Evolutionary conservation across 2,888 invertebrate genomes (phyloP), one percentile per base, ranked within the genome.

Genomic region (Netelia virgata): DNA sequence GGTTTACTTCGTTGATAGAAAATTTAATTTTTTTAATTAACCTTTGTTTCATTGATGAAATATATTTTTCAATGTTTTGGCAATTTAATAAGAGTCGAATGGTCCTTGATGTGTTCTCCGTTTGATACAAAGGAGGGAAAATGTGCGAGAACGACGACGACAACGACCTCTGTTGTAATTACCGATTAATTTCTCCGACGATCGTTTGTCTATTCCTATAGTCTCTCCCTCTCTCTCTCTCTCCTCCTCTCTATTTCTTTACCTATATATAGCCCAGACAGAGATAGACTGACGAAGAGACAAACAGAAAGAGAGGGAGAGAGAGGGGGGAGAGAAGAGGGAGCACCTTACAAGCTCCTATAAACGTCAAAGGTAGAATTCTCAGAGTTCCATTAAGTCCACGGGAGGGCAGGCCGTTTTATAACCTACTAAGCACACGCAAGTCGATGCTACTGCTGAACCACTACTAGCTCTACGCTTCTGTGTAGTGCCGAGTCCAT

Each of bases 391-490:
- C 79, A 69, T 83, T 61, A 79, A 74, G 74, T 75, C 36, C 50
- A 74, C 75, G 20, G 41, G 74, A 64, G 59, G 61, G 72, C 66
- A 59, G 23, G 61, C 10, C 75, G 53, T 77, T 80, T 80, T 83
- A 79, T 84, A 83, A 83, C 70, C 83, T 47, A 83, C 83, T 75
- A 28, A 75, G 79, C 75, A 72, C 79, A 83, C 83, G 83, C 83
- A 57, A 83, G 75, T 83, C 75, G 75, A 75, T 74, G 53, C 73
- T 74, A 69, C 74, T 57, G 57, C 64, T 75, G 57, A 64, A 57
- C 57, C 70, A 59, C 64, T 14, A 20, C 41, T 43, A 23, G 11
- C 10, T 47, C 11, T 47, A 47, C 14, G 14, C 47, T 14, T 47
- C 10, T 47, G 14, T 47, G 47, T 47, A 47, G 14, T 47, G 3